Base-by-base conservation (phyloP, 2,113 vertebrate species). In the Hyaena hyaena region DNA sequence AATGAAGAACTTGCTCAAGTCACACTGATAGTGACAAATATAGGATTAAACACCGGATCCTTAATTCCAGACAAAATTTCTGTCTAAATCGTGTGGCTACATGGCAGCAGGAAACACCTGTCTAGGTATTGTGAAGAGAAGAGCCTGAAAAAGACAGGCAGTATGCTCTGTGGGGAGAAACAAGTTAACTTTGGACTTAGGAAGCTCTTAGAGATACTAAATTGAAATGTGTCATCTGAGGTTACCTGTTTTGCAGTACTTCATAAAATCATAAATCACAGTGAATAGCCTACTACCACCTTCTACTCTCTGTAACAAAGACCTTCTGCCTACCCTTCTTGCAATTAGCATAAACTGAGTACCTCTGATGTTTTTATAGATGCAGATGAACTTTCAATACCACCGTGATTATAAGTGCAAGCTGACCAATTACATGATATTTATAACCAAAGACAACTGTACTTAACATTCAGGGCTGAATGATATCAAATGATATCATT, bases 1-100 rank as follows among this genome's bases (percentile, higher is more conserved):
- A 88, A 93, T 63, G 19, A 82, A 90, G 39, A 95, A 76, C 17
- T 82, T 93, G 17, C 21, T 86, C 39, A 66, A 82, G 50, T 86
- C 48, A 65, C 45, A 71, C 23, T 33, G 33, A 31, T 21, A 77
- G 10, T 69, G 61, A 77, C 9, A 81, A 81, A 50, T 7, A 17
- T 1, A 50, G n/a, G 14, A 53, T 55, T 50, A 76, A 55, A 90
- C 69, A 84, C 21, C 58, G 21, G 7, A 33, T 83, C 79, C 48
- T 39, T 58, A 55, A 43, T 77, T 77, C 21, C 1, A 84, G 48
- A 74, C 1, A 23, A 63, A 53, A 55, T 68, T 61, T 93, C n/a
- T 95, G 8, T 84, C n/a, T 28, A 69, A 92, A 93, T 80, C 7
- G 10, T 80, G 69, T 1, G 50, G 1, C 6, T 48, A 63, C 8